Conservation (phyloP, 2,888 invertebrate genomes). For the Drosophila niveifrons region DNA sequence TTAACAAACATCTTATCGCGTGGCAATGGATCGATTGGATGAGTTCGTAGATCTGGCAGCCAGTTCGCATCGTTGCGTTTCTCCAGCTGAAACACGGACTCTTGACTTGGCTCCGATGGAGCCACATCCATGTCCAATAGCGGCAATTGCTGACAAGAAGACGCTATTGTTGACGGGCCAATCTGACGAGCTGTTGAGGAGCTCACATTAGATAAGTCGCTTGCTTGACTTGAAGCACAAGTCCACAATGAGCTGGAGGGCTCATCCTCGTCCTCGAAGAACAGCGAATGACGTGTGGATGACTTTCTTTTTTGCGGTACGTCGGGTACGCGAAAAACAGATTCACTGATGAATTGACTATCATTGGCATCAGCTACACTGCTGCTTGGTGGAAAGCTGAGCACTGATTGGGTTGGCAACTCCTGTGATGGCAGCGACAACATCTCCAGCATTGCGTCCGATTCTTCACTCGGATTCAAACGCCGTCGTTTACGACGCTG, state of each 20-base stretch:
- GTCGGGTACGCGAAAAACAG: too few relatives aligned
- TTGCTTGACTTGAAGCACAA: too few relatives aligned
- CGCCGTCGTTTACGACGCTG: slow-evolving; percentile 50
- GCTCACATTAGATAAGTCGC: too few relatives aligned
- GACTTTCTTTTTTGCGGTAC: too few relatives aligned
- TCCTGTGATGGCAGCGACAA: slow-evolving; percentile 4
- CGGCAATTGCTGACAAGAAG: slow-evolving; percentile 1
- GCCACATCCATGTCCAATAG: slow-evolving; percentile 54
- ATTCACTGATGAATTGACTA: background rate
- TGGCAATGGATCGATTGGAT: background rate
- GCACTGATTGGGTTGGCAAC: background rate
- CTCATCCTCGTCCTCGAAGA: too few relatives aligned
- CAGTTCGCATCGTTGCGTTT: background rate
- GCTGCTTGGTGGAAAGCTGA: background rate
- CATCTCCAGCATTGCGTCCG: slow-evolving; percentile 40
- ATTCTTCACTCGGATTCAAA: slow-evolving; percentile 39
- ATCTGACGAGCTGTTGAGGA: background rate
- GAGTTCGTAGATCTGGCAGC: background rate
- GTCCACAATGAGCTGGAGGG: too few relatives aligned
- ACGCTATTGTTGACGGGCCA: background rate
- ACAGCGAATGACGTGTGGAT: too few relatives aligned
- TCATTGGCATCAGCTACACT: background rate
- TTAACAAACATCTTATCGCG: slow-evolving; percentile 28
- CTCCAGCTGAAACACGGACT: slow-evolving; percentile 10
- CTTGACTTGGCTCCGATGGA: slow-evolving; percentile 5